Base-by-base conservation (phyloP, 2,888 invertebrate species). In the Diachrysia chrysitis region DNA sequence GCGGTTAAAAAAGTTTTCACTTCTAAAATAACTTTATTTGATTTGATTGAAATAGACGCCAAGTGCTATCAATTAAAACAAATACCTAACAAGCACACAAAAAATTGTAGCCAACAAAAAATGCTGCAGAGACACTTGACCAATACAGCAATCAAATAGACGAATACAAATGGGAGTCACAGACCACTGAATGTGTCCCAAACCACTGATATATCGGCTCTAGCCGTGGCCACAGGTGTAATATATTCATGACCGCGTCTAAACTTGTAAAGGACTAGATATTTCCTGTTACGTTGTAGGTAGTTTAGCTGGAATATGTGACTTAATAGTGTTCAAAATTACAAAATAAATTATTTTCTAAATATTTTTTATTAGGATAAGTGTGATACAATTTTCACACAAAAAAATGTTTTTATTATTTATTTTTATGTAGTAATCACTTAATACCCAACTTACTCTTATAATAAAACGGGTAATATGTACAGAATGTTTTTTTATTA, bases 71-170 rank as follows among this genome's bases (percentile, higher is more conserved):
- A 7, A 29, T 29, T 7, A 1, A 10, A 9, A 5, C 5, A 19
- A n/a, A n/a, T n/a, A n/a, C n/a, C n/a, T n/a, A n/a, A 5, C 25
- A 25, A 3, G 5, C 5, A 19, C 12, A 21, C 19, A 21, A 51
- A 51, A 2, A 51, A 2, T 10, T 10, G 19, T 19, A 5, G 37
- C 37, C 17, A 17, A 48, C 19, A 12, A 51, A 12, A 19, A 17
- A 1, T 10, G 10, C 0, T 12, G 12, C 48, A 51, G 12, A 4
- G 1, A 12, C 19, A 12, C 48, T 10, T 19, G 12, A 19, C 48
- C 48, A 51, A 51, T 51, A 51, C 48, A 12, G 19, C 21, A 51
- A 51, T 51, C 21, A 21, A 51, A 51, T 14, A 19, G 48, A 51
- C 48, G 0, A 51, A 51, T 19, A 51, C 14, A 5, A 12, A 37